These are phyloP conservation scores for Anas bernieri DNA, from an alignment of 2,797 vertebrate genomes.

Conservation along the genomic window DNA sequence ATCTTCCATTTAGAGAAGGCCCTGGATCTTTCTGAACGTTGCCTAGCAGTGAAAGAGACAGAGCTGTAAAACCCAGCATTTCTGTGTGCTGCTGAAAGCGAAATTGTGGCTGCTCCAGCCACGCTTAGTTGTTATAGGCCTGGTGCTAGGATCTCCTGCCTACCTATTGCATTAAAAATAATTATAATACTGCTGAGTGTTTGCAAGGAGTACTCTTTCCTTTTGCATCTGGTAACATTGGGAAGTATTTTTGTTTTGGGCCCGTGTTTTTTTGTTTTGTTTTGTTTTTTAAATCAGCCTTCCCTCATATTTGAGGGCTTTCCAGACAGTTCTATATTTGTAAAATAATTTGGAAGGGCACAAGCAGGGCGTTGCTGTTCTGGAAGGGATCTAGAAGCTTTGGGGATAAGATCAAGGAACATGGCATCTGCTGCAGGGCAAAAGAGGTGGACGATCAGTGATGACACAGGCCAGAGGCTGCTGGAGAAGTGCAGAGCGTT, in stretches of 20 bases:
- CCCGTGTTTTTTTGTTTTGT: not conserved
- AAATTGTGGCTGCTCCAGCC: not conserved
- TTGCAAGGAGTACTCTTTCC: not conserved
- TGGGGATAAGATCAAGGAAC: not conserved
- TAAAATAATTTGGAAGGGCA: not conserved
- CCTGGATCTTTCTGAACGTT: slow-evolving; percentile 61
- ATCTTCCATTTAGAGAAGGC: slow-evolving; percentile 45
- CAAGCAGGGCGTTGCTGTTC: not conserved
- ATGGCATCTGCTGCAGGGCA: not conserved
- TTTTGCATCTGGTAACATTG: not conserved
- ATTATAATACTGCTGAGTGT: not conserved
- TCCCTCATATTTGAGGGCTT: not conserved
- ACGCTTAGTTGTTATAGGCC: not conserved
- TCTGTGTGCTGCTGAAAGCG: not conserved
- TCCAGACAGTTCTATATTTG: not conserved
- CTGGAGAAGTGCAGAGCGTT: not conserved
- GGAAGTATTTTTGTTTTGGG: not conserved
- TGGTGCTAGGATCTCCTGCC: not conserved
- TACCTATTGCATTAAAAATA: not conserved
- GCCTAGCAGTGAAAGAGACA: slow-evolving; percentile 48
- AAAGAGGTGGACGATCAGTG: not conserved
- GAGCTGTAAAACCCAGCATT: slow-evolving; percentile 14
- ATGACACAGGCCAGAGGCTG: not conserved
- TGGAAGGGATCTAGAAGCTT: not conserved
- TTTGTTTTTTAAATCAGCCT: not conserved